Percentiles rank a stretch among this genome's conserved stretches.
Conservation (phyloP, 2,797 vertebrate genomes). For the Liparis tanakae region DNA sequence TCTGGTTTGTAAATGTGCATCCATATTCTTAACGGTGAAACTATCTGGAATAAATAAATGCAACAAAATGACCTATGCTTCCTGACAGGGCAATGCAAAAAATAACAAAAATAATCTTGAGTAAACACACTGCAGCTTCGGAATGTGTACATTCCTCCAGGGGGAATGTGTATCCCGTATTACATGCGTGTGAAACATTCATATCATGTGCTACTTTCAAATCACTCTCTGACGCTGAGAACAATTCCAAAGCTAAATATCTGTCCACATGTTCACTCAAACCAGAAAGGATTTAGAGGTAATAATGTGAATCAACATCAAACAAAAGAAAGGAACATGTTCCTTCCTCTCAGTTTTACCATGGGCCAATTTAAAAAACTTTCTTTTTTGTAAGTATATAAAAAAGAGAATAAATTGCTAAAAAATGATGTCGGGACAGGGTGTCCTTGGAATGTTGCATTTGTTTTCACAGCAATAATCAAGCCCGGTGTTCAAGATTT, state of each 20-base stretch:
- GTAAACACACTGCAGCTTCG: slow-evolving; percentile 24
- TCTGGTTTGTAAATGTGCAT: slow-evolving; percentile 38
- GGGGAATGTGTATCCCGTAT: slow-evolving; percentile 12
- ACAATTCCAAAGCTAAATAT: slow-evolving; percentile 29
- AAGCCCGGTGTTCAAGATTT: slow-evolving; percentile 42
- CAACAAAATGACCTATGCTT: slow-evolving; percentile 19
- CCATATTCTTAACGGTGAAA: slow-evolving; percentile 18
- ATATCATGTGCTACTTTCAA: slow-evolving; percentile 17
- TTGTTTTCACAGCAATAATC: slow-evolving; percentile 40
- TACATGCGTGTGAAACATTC: slow-evolving; percentile 37
- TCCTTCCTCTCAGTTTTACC: slow-evolving; percentile 21
- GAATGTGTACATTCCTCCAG: slow-evolving; percentile 39
- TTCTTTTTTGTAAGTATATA: neutral
- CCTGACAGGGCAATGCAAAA: slow-evolving; percentile 14
- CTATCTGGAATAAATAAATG: slow-evolving; percentile 38
- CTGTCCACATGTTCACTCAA: slow-evolving; percentile 21
- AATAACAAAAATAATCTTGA: slow-evolving; percentile 20
- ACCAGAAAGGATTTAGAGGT: slow-evolving; percentile 43
- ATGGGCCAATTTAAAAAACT: slow-evolving; percentile 5
- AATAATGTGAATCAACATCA: slow-evolving; percentile 37
- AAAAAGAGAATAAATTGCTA: slow-evolving; percentile 6
- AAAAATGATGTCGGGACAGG: slow-evolving; percentile 19
- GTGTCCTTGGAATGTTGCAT: slow-evolving; percentile 35
- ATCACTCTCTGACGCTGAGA: slow-evolving; percentile 12
- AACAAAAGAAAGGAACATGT: slow-evolving; percentile 22